These are phyloP conservation scores for Hypselothyrea guttata DNA, from an alignment of 2,888 invertebrate genomes.

Conservation along the genomic window DNA sequence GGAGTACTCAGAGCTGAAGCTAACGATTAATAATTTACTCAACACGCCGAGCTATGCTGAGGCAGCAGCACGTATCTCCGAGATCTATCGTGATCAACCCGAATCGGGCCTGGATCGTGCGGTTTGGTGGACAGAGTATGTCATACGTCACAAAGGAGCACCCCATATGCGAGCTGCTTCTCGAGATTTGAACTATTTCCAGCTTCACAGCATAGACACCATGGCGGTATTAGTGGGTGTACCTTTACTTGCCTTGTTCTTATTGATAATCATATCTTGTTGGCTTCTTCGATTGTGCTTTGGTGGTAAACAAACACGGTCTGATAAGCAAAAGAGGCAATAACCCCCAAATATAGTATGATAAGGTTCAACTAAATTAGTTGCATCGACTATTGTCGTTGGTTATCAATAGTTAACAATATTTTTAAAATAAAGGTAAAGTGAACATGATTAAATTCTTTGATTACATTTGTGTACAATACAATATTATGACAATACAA, in stretches of 20 bases:
- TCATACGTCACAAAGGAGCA: slow-evolving; percentile 78
- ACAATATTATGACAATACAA: too few relatives aligned
- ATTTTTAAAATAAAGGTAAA: too few relatives aligned
- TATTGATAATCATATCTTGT: slow-evolving; percentile 3
- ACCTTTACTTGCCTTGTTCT: slow-evolving; percentile 22
- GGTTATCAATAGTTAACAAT: too few relatives aligned
- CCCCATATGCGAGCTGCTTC: slow-evolving; percentile 62
- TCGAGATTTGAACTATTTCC: slow-evolving; percentile 51
- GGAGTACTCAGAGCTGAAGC: slow-evolving; percentile 31
- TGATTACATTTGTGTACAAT: not conserved
- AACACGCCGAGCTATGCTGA: slow-evolving; percentile 50
- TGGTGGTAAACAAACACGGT: slow-evolving; percentile 1
- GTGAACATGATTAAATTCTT: too few relatives aligned
- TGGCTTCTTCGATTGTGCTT: slow-evolving; percentile 9
- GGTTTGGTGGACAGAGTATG: slow-evolving; percentile 81
- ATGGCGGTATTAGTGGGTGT: slow-evolving; percentile 49
- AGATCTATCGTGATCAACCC: slow-evolving; percentile 78
- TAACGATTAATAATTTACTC: slow-evolving; percentile 57
- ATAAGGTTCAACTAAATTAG: not conserved
- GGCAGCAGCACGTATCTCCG: slow-evolving; percentile 54
- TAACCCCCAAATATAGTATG: not conserved
- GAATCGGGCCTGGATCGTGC: slow-evolving; percentile 73
- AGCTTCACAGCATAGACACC: slow-evolving; percentile 72
- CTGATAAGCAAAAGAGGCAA: slow-evolving; percentile 37
- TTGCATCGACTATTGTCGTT: not conserved